phyloP scores from a whole-genome alignment of 1,140 invertebrate species.

The Leptonema lineaticorne region DNA sequence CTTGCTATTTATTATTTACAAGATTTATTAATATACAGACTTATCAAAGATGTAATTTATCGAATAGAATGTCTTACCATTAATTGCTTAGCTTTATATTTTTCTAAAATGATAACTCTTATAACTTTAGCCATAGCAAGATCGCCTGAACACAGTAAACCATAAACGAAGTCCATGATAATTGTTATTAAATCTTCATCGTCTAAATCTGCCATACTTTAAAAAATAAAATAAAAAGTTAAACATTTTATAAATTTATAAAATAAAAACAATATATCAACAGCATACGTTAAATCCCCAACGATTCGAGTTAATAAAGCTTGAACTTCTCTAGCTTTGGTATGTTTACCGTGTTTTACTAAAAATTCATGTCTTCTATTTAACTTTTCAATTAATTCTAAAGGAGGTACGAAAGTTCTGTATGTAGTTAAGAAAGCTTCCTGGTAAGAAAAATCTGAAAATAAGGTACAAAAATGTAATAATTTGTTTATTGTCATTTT shows the following conservation, averaged over 20 bases:
- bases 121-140: constrained; percentile 86
- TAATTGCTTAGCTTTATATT: constrained; percentile 70
- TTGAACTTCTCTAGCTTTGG: constrained; percentile 83
- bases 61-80: constrained; percentile 33
- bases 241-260: constrained; percentile 9
- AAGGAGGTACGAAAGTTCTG: constrained; percentile 89
- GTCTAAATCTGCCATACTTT: constrained; percentile 80
- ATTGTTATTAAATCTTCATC: constrained; percentile 67
- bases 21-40: background rate
- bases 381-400: constrained; percentile 84
- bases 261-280: background rate
- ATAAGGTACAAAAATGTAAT: constrained; percentile 16
- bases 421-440: constrained; percentile 97
- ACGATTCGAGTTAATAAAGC: constrained; percentile 89
- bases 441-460: constrained; percentile 87
- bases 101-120: constrained; percentile 87
- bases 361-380: constrained; percentile 76
- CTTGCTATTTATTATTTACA: constrained; percentile 12
- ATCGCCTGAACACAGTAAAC: constrained; percentile 82
- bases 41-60: background rate
- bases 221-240: constrained; percentile 40
- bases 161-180: constrained; percentile 89
- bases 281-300: constrained; percentile 87
- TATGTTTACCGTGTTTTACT: constrained; percentile 73
- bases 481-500: no score